These are phyloP conservation scores for Procambarus virginalis DNA, from an alignment of 1,140 invertebrate species.

Conservation along the genomic window DNA sequence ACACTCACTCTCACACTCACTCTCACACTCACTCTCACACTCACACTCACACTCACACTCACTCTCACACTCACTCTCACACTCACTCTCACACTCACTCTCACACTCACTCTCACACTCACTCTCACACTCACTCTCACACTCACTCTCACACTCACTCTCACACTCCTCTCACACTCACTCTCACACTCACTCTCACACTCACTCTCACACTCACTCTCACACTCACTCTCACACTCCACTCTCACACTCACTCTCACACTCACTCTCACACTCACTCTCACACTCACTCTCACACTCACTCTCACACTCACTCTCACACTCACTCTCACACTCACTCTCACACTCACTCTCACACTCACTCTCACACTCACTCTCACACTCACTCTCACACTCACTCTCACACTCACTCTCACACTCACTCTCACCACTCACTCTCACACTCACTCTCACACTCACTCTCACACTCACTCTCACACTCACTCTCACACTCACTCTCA, in stretches of 20 bases:
- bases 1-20: neutral
- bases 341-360: conserved; percentile 20
- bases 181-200: neutral
- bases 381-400: neutral
- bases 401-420: neutral
- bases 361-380: neutral
- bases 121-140: conserved; percentile 10
- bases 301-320: conserved; percentile 2
- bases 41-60: neutral
- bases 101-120: neutral
- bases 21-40: neutral
- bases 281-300: neutral
- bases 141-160: conserved; percentile 22
- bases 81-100: neutral
- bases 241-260: neutral
- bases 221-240: neutral
- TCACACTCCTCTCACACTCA: neutral
- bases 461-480: neutral
- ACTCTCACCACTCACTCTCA: neutral
- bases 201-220: neutral
- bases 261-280: neutral
- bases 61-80: neutral
- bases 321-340: conserved; percentile 23
- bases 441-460: neutral
- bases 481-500: too few species aligned